These are phyloP conservation scores for Drosophila parthenogenetica DNA, from an alignment of 2,888 invertebrate species.

Conservation along the genomic window DNA sequence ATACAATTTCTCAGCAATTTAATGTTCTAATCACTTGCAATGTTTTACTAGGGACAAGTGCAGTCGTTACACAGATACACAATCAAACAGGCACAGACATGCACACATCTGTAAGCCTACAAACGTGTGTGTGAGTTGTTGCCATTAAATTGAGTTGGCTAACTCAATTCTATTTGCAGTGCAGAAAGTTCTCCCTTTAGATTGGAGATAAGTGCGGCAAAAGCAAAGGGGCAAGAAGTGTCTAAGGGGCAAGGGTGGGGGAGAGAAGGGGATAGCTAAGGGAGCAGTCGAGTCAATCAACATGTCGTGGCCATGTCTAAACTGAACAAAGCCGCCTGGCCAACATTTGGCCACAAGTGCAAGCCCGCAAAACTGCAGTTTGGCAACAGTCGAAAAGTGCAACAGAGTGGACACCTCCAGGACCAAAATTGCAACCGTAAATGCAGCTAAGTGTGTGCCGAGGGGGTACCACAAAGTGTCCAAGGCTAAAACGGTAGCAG, in stretches of 20 bases:
- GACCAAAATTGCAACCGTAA: slow-evolving; percentile 49
- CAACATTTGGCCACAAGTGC: slow-evolving; percentile 85
- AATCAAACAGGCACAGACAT: not conserved
- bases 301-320: slow-evolving; percentile 75
- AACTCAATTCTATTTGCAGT: slow-evolving; percentile 4
- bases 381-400: slow-evolving; percentile 65
- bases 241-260: not conserved
- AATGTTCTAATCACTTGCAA: slow-evolving; percentile 2
- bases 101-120: not conserved
- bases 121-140: not conserved
- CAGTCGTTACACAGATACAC: not conserved
- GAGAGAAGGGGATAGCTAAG: not conserved
- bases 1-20: not conserved
- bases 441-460: slow-evolving; percentile 30
- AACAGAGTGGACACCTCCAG: slow-evolving; percentile 42
- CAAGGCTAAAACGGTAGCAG: too few relatives aligned
- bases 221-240: slow-evolving; percentile 1
- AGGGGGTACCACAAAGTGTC: not conserved
- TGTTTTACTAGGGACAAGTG: not conserved
- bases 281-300: slow-evolving; percentile 65
- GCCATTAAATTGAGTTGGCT: slow-evolving; percentile 26
- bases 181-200: not conserved
- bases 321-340: slow-evolving; percentile 73
- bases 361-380: slow-evolving; percentile 82
- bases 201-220: not conserved